These are phyloP conservation scores for Melinaea marsaeus DNA, from an alignment of 2,888 invertebrate genomes.

Conservation along the genomic window DNA sequence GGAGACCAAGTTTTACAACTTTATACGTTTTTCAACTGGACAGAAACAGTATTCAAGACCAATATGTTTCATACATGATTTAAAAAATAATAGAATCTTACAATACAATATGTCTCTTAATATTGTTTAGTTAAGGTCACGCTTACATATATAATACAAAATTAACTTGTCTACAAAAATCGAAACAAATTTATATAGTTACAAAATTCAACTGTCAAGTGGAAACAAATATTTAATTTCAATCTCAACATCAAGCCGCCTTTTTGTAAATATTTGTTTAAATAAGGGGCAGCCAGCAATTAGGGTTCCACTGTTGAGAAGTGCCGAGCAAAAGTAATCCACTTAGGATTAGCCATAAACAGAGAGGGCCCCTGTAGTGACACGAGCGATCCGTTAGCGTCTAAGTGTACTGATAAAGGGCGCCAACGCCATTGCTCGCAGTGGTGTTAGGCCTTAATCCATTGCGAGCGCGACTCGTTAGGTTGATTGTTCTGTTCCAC, in stretches of 20 bases:
- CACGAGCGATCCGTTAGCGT: conserved; percentile 71
- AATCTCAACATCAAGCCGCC: not conserved
- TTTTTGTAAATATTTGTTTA: conserved; percentile 11
- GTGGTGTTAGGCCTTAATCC: conserved; percentile 73
- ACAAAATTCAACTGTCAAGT: too few relatives aligned
- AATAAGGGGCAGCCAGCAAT: conserved; percentile 30
- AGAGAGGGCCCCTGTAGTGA: conserved; percentile 68
- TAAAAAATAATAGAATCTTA: not conserved
- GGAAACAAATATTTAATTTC: not conserved
- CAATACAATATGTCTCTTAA: not conserved
- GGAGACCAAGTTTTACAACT: conserved; percentile 40
- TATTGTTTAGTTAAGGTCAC: too few relatives aligned
- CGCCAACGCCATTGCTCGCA: conserved; percentile 68
- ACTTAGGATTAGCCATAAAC: conserved; percentile 74
- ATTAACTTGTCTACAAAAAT: too few relatives aligned
- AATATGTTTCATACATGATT: not conserved
- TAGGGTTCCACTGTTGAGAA: conserved; percentile 34
- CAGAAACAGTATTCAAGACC: conserved; percentile 17
- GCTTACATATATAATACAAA: too few relatives aligned
- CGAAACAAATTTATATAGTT: too few relatives aligned
- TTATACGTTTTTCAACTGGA: conserved; percentile 15
- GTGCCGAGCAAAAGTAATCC: conserved; percentile 59
- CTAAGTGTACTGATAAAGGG: conserved; percentile 49
- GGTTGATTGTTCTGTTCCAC: conserved; percentile 71
- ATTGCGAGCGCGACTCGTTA: conserved; percentile 72